Base-by-base conservation (phyloP, 2,797 vertebrate species). In the Falco berigora region DNA sequence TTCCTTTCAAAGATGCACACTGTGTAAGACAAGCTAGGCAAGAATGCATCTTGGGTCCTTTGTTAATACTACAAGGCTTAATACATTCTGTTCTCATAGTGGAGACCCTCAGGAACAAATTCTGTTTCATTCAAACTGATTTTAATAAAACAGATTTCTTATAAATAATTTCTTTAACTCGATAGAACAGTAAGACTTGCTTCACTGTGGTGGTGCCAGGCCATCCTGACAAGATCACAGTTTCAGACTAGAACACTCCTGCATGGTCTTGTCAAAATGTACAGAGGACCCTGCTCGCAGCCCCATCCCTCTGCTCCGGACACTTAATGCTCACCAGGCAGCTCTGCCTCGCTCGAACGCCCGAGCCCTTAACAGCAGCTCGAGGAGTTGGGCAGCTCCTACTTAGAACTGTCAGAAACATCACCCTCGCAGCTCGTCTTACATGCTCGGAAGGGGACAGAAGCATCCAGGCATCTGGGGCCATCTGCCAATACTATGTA, bases 121-220 rank as follows among this genome's bases (percentile, higher is more conserved):
- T 85, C 75, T 67, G 53, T 85, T 95, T 96, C 75, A 91, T 95
- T 96, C 75, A 91, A 96, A 93, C 22, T 40, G 59, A 83, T 80
- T 96, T 96, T 95, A 97, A 95, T 96, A 94, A 92, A 96, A 89
- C 78, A 90, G 49, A 75, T 86, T 94, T 88, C 88, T 89, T 95
- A 85, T 46, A 86, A 80, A 58, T 90, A 94, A 81, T 56, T 58
- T 90, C 52, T 75, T 94, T 87, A 93, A 92, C 53, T 77, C 8
- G 72, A 61, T 61, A 62, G 73, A 89, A 95, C 64, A 94, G 36
- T 46, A 91, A 76, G 32, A 80, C 14, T 62, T 86, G 32, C 20
- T 91, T 93, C 30, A 12, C 20, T 40, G 34, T 44, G 49, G 67
- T 95, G 67, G 50, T 50, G 62, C 20, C 44, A 74, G 73, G 73